Evolutionary conservation across 2,888 invertebrate species (phyloP).

Genomic region (Phengaris arion): DNA sequence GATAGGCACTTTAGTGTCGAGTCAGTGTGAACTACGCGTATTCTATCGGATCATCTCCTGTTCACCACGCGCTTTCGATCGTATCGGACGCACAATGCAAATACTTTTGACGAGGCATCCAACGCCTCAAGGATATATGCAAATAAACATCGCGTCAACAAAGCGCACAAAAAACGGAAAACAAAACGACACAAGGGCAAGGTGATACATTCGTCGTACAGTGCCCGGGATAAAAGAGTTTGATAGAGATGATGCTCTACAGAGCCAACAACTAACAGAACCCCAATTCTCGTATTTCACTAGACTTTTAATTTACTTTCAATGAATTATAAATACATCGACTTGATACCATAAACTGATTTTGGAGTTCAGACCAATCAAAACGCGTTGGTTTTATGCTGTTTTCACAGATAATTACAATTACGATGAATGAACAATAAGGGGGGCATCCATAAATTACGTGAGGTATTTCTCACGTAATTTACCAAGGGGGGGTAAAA

Average conservation of each 20-base stretch:
- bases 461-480: too few relatives aligned
- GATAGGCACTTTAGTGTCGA: too few relatives aligned
- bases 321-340: too few relatives aligned
- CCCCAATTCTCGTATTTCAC: too few relatives aligned
- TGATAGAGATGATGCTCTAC: not conserved
- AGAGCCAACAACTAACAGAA: not conserved
- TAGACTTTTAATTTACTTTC: not conserved
- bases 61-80: constrained; percentile 39
- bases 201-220: constrained; percentile 30
- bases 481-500: too few relatives aligned
- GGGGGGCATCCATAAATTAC: too few relatives aligned
- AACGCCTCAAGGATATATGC: constrained; percentile 63
- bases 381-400: too few relatives aligned
- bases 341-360: too few relatives aligned
- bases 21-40: too few relatives aligned
- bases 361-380: too few relatives aligned
- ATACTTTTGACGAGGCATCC: constrained; percentile 56
- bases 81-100: constrained; percentile 50
- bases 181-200: constrained; percentile 46
- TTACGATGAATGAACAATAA: too few relatives aligned
- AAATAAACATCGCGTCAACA: constrained; percentile 64
- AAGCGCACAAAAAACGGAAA: constrained; percentile 58
- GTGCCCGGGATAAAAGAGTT: not conserved
- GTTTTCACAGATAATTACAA: too few relatives aligned
- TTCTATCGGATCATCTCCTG: constrained; percentile 26